A percentile compares a stretch with the other conserved stretches of the same genome.
phyloP scores from a whole-genome alignment of 1,140 invertebrate genomes.

The Apolygus lucorum region DNA sequence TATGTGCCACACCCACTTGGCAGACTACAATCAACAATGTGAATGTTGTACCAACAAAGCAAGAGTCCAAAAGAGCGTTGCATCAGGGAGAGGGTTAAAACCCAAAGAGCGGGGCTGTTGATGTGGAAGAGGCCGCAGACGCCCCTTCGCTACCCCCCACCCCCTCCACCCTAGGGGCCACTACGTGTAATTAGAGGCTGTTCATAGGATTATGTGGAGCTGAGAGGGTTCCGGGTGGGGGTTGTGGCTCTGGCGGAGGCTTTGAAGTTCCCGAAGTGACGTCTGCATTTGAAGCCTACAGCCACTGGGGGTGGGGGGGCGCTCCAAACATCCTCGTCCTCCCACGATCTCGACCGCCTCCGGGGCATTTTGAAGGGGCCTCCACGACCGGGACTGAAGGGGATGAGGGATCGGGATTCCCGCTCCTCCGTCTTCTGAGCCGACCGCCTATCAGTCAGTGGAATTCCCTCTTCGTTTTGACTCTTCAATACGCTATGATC shows the following conservation, averaged over 20 bases:
- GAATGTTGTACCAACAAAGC: background rate
- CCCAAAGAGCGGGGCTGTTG: background rate
- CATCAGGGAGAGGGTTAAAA: background rate
- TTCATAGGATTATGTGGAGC: conserved; percentile 9
- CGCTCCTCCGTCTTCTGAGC: background rate
- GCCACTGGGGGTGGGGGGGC: background rate
- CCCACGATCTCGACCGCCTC: too few relatives aligned
- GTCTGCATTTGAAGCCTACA: background rate
- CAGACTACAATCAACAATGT: too few relatives aligned
- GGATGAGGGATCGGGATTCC: background rate
- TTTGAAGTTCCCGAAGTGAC: conserved; percentile 4
- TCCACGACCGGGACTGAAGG: background rate
- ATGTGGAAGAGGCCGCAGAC: too few relatives aligned
- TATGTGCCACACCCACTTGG: too few relatives aligned
- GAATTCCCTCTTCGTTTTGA: background rate
- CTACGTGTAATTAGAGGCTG: conserved; percentile 7
- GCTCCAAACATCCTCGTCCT: background rate
- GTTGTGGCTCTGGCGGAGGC: background rate
- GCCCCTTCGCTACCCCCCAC: too few relatives aligned
- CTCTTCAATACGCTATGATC: background rate
- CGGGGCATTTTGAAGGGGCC: too few relatives aligned
- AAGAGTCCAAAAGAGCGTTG: background rate
- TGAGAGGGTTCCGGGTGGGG: background rate
- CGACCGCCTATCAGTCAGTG: background rate
- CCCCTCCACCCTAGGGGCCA: too few relatives aligned